Base-by-base conservation (phyloP, 2,113 vertebrate genomes). In the Tupaia tana region DNA sequence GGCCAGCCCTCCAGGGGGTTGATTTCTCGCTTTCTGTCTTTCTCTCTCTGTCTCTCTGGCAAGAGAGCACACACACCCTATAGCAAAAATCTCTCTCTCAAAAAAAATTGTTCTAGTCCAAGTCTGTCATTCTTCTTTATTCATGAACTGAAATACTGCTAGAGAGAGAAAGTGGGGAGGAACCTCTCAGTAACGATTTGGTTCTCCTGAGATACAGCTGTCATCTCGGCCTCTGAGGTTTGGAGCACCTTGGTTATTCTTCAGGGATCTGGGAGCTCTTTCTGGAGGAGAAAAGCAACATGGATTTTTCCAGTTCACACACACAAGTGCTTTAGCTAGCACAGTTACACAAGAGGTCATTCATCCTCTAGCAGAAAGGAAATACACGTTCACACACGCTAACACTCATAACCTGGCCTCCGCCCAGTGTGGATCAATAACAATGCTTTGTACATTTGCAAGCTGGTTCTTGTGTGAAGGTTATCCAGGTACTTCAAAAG, bases 401-500 rank as follows among this genome's bases (percentile, higher is more conserved):
- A 13, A 22, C 43, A 22, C 14, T 24, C 1, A 3, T 10, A 56
- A 58, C 6, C 56, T 18, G 11, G 34, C 16, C 80, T 87, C 69
- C 64, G n/a, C 80, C 27, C 66, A 75, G 2, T 22, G 20, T 11
- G 8, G 18, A 75, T 86, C 24, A 18, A 25, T 75, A 24, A 43
- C 27, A 73, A 84, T 13, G 6, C 25, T 61, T 77, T 75, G 12
- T 58, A 18, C 9, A 3, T 78, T 80, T 64, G 9, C 63, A 85
- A 75, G 75, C 29, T 54, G 56, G 15, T 86, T 80, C 86, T 80
- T 52, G 7, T 19, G 22, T 20, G 20, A 66, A 94, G 56, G 83
- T 89, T 89, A 90, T 31, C 67, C 15, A 52, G 20, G 31, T 52
- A 58, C 9, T 92, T 97, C 25, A 3, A 63, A 88, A 78, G n/a